Conservation (phyloP, 2,888 invertebrate species). For the Lithodes maja region DNA sequence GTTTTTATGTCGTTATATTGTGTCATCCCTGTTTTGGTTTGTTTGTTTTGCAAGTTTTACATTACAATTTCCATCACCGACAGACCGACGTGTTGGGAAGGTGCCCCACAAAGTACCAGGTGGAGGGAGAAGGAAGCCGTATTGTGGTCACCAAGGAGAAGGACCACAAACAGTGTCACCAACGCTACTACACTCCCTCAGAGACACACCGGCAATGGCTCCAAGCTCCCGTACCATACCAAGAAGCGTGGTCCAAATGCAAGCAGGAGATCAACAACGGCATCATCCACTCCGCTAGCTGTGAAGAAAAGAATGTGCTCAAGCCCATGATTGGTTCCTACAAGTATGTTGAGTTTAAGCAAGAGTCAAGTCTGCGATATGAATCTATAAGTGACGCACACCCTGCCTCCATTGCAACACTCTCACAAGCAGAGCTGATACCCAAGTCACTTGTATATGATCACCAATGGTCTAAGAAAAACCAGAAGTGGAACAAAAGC, state of each 20-base stretch:
- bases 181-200: constrained; percentile 40
- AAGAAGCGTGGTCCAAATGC: constrained; percentile 45
- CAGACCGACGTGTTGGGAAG: constrained; percentile 57
- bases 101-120: constrained; percentile 49
- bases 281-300: constrained; percentile 42
- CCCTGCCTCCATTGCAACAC: constrained; percentile 14
- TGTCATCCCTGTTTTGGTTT: background rate
- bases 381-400: background rate
- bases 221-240: constrained; percentile 45
- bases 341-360: constrained; percentile 45
- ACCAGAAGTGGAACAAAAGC: constrained; percentile 30
- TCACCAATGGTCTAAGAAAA: constrained; percentile 34
- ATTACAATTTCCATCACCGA: background rate
- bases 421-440: background rate
- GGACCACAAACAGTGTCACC: constrained; percentile 44
- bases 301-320: constrained; percentile 49
- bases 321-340: constrained; percentile 44
- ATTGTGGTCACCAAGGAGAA: constrained; percentile 50
- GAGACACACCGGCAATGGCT: constrained; percentile 38
- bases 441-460: constrained; percentile 34
- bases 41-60: background rate
- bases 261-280: constrained; percentile 48
- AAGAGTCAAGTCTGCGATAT: constrained; percentile 40
- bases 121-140: constrained; percentile 24
- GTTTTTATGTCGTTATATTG: background rate